phyloP scores from a whole-genome alignment of 2,113 vertebrate species.

The Entelurus aequoreus region DNA sequence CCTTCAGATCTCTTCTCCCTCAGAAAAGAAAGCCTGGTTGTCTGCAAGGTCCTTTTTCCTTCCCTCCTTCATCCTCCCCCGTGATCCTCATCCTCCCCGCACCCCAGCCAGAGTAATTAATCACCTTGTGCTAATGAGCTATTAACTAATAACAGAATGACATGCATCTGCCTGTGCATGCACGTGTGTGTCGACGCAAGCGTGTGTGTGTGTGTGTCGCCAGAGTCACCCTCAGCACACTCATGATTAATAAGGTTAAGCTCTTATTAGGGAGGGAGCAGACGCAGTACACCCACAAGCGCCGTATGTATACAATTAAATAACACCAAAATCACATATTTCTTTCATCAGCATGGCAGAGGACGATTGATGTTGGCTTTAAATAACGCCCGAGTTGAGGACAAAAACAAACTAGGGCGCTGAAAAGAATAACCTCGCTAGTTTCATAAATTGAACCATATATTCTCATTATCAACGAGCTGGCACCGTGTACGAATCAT shows the following conservation, averaged over 20 bases:
- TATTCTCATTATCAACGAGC: conserved; percentile 41
- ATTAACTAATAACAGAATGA: conserved; percentile 77
- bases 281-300: conserved; percentile 23
- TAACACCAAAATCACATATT: conserved; percentile 10
- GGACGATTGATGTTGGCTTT: conserved; percentile 22
- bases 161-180: conserved; percentile 57
- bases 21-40: conserved; percentile 14
- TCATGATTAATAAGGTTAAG: conserved; percentile 72
- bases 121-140: conserved; percentile 77
- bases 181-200: conserved; percentile 32
- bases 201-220: conserved; percentile 45
- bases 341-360: conserved; percentile 17
- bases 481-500: conserved; percentile 33
- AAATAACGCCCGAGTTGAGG: conserved; percentile 11
- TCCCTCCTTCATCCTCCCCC: conserved; percentile 26
- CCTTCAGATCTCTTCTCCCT: conserved; percentile 10
- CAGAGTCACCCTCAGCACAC: conserved; percentile 49
- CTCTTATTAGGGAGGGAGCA: conserved; percentile 57
- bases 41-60: conserved; percentile 37
- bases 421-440: conserved; percentile 30
- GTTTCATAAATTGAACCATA: conserved; percentile 39
- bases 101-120: conserved; percentile 72
- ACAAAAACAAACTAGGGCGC: conserved; percentile 36
- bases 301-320: conserved; percentile 5
- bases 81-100: conserved; percentile 49